These are phyloP conservation scores for Hemistola chrysoprasaria DNA, from an alignment of 2,888 invertebrate genomes.

Conservation along the genomic window DNA sequence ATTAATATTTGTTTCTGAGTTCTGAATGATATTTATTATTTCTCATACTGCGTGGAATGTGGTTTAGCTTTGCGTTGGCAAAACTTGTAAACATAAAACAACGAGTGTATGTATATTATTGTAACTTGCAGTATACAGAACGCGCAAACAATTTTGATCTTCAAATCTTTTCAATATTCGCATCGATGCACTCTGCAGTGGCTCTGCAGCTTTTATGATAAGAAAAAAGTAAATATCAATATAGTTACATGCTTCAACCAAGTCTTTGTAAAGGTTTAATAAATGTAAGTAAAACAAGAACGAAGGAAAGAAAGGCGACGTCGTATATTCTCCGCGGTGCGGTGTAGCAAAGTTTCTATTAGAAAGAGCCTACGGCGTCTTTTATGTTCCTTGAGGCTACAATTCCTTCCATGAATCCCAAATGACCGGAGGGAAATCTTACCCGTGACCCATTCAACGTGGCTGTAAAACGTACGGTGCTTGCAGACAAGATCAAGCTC, in stretches of 20 bases:
- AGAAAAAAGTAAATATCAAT: slow-evolving; percentile 47
- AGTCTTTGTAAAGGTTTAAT: slow-evolving; percentile 49
- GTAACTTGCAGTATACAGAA: too few relatives aligned
- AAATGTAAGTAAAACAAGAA: slow-evolving; percentile 58
- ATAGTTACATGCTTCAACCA: slow-evolving; percentile 28
- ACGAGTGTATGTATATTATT: too few relatives aligned
- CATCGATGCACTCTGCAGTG: slow-evolving; percentile 35
- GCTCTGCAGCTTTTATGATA: slow-evolving; percentile 33
- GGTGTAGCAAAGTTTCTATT: slow-evolving; percentile 59
- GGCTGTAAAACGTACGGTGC: slow-evolving; percentile 51
- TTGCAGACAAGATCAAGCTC: slow-evolving; percentile 32
- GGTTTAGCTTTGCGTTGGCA: too few relatives aligned
- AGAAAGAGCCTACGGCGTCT: slow-evolving; percentile 72
- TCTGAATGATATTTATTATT: too few relatives aligned
- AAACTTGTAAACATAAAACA: too few relatives aligned
- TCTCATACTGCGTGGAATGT: too few relatives aligned
- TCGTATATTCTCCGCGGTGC: slow-evolving; percentile 56
- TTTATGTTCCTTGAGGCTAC: slow-evolving; percentile 79
- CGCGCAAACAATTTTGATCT: slow-evolving; percentile 14
- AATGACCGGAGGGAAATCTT: slow-evolving; percentile 82
- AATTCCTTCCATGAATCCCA: slow-evolving; percentile 80
- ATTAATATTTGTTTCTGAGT: background rate
- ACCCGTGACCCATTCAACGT: slow-evolving; percentile 78
- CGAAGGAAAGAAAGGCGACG: slow-evolving; percentile 54
- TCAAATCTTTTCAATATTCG: slow-evolving; percentile 26